These are phyloP conservation scores for Drosophila sp. DNA, from an alignment of 1,140 invertebrate genomes.

Conservation along the genomic window DNA sequence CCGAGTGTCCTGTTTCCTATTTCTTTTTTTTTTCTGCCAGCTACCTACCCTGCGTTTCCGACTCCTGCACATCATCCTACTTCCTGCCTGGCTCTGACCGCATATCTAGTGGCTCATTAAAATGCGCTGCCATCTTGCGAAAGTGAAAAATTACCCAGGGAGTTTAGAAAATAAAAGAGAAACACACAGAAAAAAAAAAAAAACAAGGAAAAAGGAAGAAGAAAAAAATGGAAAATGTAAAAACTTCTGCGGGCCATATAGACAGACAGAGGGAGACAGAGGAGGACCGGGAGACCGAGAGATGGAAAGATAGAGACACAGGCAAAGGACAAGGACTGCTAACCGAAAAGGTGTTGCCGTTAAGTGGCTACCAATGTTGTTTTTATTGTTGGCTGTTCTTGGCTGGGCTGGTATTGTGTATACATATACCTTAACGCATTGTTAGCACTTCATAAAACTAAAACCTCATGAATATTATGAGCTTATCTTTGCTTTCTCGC, in stretches of 20 bases:
- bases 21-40: no score
- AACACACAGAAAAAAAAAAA: slow-evolving; percentile 24
- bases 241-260: slow-evolving; percentile 52
- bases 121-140: slow-evolving; percentile 80
- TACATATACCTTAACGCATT: slow-evolving; percentile 65
- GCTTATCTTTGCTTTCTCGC: slow-evolving; percentile 46
- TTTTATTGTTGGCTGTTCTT: slow-evolving; percentile 35
- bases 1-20: slow-evolving; percentile 23
- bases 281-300: neutral
- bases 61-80: slow-evolving; percentile 23
- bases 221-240: slow-evolving; percentile 48
- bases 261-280: slow-evolving; percentile 13
- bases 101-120: slow-evolving; percentile 69
- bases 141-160: slow-evolving; percentile 77
- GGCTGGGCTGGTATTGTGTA: neutral
- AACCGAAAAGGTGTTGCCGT: slow-evolving; percentile 53
- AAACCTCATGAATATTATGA: slow-evolving; percentile 77
- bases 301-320: neutral
- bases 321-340: slow-evolving; percentile 1
- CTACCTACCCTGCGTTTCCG: neutral
- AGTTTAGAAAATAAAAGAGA: slow-evolving; percentile 19
- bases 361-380: slow-evolving; percentile 36
- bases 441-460: slow-evolving; percentile 77
- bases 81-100: slow-evolving; percentile 41
- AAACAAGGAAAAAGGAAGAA: neutral